phyloP scores from a whole-genome alignment of 2,888 invertebrate genomes.

The Thymelicus lineola region DNA sequence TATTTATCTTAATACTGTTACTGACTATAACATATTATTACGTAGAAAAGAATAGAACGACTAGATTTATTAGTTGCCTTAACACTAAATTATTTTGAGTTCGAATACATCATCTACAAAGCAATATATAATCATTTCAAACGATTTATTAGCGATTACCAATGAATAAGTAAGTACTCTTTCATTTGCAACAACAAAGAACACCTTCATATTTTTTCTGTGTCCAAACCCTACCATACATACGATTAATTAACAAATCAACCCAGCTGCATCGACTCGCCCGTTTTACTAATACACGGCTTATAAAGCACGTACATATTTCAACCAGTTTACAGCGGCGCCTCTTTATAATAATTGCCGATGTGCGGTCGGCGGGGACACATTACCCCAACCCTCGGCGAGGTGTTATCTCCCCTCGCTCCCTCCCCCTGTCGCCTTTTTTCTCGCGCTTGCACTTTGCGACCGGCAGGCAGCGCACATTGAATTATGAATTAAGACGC shows the following conservation, averaged over 20 bases:
- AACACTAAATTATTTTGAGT: no score
- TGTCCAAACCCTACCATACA: background rate
- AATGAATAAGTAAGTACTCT: no score
- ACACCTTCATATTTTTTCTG: background rate
- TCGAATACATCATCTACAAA: no score
- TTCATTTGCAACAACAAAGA: no score
- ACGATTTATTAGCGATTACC: no score
- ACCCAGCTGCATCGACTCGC: conserved; percentile 14
- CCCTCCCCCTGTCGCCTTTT: conserved; percentile 63
- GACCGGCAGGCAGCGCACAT: conserved; percentile 65
- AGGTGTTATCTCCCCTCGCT: conserved; percentile 39
- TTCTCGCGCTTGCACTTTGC: conserved; percentile 74
- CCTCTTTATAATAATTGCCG: conserved; percentile 76
- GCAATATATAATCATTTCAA: no score
- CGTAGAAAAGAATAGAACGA: no score
- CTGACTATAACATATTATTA: no score
- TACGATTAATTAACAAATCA: conserved; percentile 2
- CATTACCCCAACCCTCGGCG: conserved; percentile 15
- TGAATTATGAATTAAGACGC: conserved; percentile 80
- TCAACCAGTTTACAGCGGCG: conserved; percentile 58
- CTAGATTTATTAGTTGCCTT: no score
- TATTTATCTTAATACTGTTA: no score
- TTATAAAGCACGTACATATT: conserved; percentile 34
- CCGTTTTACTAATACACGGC: conserved; percentile 14
- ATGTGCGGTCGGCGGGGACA: conserved; percentile 67